Evolutionary conservation across 2,888 invertebrate species (phyloP), one percentile per base, ranked within the genome.

Genomic region (Torymus aiolomorphi): DNA sequence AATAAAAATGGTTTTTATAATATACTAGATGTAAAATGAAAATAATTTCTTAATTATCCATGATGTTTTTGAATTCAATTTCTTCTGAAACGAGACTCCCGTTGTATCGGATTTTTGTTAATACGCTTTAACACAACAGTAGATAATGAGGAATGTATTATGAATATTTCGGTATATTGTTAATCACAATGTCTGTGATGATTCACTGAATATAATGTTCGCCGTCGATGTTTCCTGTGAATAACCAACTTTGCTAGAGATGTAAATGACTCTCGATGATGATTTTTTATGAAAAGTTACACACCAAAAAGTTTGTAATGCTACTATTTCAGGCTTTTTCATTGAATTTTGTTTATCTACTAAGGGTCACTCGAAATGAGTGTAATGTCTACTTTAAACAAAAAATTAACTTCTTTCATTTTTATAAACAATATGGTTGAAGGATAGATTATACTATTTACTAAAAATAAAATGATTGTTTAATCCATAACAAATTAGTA

Each of bases 181-280:
- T 80, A 80, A 80, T 80, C 73, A 80, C 73, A 73, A 62, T 76
- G 54, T 59, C 69, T 54, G 63, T 54, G 24, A 66, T 66, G 66
- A 42, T 51, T 8, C 52, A 54, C 52, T 20, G 54, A 42, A 20
- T 13, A 4, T 74, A 16, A 24, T 12, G 52, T 51, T 5, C 42
- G n/a, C 49, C 14, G 16, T 49, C 20, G 42, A 71, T 54, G 2
- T 12, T 63, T 42, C 5, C 31, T 20, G 57, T 74, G 42, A 63
- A 65, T 75, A 72, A 54, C 63, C 63, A 65, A 18, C 73, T 54
- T 42, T 24, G n/a, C 49, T 67, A 10, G 14, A 14, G 11, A 18
- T 49, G 42, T 3, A 56, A 12, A 49, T 63, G 70, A 76, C 49
- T 62, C 18, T 65, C 24, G 57, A 71, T 77, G 61, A 78, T 52